Percentiles rank a stretch among this genome's conserved stretches.
Evolutionary conservation across 2,888 invertebrate species (phyloP).

Genomic region (Drosophila melanosoma): DNA sequence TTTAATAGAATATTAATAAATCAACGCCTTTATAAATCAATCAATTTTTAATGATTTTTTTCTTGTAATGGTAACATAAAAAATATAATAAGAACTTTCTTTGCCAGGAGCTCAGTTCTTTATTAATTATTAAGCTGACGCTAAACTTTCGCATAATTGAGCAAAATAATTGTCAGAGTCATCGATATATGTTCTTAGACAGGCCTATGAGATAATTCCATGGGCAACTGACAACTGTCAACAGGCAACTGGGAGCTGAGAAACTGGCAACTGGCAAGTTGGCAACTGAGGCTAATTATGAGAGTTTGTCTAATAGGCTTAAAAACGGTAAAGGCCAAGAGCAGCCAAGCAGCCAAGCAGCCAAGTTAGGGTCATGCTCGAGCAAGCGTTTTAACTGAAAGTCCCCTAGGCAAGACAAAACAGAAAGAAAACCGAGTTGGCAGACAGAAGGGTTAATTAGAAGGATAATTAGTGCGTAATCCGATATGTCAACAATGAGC

Average conservation of each 20-base stretch:
- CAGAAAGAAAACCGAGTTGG: conserved; percentile 45
- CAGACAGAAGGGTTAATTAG: conserved; percentile 82
- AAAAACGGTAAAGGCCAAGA: conserved; percentile 59
- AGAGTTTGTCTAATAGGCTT: conserved; percentile 81
- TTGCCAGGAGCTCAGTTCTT: background rate
- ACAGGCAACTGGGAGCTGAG: background rate
- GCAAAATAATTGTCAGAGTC: conserved; percentile 48
- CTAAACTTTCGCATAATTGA: conserved; percentile 31
- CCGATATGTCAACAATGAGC: conserved; percentile 81
- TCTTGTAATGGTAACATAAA: too few species aligned
- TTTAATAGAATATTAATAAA: too few species aligned
- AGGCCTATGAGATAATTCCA: conserved; percentile 39
- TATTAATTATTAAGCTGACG: conserved; percentile 1
- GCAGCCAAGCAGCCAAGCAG: background rate
- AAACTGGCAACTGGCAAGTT: conserved; percentile 11
- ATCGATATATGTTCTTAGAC: conserved; percentile 52
- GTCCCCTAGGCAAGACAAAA: conserved; percentile 45
- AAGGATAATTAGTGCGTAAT: conserved; percentile 84
- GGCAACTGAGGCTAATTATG: conserved; percentile 68
- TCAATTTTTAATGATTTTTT: too few species aligned
- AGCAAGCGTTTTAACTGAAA: conserved; percentile 46
- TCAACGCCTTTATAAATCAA: too few species aligned
- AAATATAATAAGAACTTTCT: background rate
- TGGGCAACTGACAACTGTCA: conserved; percentile 36
- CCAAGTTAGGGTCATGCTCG: conserved; percentile 71